Percentiles rank a stretch among this genome's conserved stretches.
Evolutionary conservation across 2,113 vertebrate species (phyloP).

Genomic region (Pantherophis guttatus): DNA sequence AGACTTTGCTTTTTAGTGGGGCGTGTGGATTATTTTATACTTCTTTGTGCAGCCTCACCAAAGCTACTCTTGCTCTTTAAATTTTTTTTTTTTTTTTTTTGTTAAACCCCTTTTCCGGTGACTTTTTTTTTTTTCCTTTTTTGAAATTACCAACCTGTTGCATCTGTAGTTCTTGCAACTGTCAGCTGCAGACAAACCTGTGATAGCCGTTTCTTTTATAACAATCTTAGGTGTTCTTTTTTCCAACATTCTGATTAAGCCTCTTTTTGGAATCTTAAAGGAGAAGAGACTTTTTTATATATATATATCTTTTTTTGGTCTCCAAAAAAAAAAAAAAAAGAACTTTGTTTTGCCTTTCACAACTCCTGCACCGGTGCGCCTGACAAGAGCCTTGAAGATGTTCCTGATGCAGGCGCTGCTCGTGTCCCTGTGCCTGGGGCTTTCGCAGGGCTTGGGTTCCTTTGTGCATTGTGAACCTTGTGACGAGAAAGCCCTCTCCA

Average conservation of each 20-base stretch:
- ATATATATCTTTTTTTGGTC: background rate
- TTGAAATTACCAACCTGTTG: slow-evolving; percentile 11
- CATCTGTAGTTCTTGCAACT: slow-evolving; percentile 1
- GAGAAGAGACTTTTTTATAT: background rate
- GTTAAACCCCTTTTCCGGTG: slow-evolving; percentile 25
- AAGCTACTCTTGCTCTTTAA: background rate
- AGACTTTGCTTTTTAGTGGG: slow-evolving; percentile 17
- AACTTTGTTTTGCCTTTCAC: background rate
- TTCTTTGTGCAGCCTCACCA: slow-evolving; percentile 10
- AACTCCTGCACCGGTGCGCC: background rate
- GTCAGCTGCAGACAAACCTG: slow-evolving; percentile 17
- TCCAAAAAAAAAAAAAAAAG: background rate
- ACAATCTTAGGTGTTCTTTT: background rate
- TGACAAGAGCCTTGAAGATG: slow-evolving; percentile 70
- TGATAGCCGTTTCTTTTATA: background rate
- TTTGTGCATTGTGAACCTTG: slow-evolving; percentile 97
- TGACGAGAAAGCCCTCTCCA: slow-evolving; percentile 91
- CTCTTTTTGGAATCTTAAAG: slow-evolving; percentile 3
- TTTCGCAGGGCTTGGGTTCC: slow-evolving; percentile 82
- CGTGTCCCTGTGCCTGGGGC: slow-evolving; percentile 79
- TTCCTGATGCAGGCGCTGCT: slow-evolving; percentile 79
- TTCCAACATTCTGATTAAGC: background rate
- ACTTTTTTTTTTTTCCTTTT: slow-evolving; percentile 20
- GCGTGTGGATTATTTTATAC: slow-evolving; percentile 20
- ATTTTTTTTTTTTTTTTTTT: background rate